Percentiles rank a stretch among this genome's conserved stretches.
Conservation (phyloP, 2,888 invertebrate species). For the Augochlorella aurata region DNA sequence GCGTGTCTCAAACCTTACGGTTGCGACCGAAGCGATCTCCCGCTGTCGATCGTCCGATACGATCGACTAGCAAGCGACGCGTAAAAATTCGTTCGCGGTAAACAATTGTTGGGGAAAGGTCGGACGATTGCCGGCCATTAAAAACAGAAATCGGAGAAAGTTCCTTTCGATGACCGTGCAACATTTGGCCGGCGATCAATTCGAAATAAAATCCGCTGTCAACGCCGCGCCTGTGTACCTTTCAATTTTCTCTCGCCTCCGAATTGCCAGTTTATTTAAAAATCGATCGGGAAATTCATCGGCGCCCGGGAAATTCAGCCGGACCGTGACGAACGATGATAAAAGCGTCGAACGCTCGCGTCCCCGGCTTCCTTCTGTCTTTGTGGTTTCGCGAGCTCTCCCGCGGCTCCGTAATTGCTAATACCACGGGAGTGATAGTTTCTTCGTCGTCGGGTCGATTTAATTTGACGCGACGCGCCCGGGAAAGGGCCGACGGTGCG, state of each 20-base stretch:
- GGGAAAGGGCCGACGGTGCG: conserved; percentile 33
- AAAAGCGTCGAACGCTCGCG: neutral
- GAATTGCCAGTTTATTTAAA: neutral
- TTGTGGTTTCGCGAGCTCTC: neutral
- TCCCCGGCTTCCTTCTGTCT: neutral
- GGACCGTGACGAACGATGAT: neutral
- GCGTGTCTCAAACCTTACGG: no score
- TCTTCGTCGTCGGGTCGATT: conserved; percentile 17
- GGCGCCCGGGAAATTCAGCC: neutral
- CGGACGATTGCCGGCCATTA: neutral
- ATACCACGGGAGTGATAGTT: conserved; percentile 30
- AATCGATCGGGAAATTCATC: neutral
- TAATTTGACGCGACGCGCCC: conserved; percentile 31
- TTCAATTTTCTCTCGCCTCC: neutral
- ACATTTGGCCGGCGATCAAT: neutral
- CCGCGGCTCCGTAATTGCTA: conserved; percentile 11
- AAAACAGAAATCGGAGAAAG: neutral
- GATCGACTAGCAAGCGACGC: conserved; percentile 19
- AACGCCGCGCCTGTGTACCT: neutral
- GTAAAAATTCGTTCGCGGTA: neutral
- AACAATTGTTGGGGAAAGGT: neutral
- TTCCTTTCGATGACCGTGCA: neutral
- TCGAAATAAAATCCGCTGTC: neutral
- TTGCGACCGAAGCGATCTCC: no score
- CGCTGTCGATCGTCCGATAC: neutral